phyloP scores from a whole-genome alignment of 2,888 invertebrate genomes.

The Stenichneumon culpator region DNA sequence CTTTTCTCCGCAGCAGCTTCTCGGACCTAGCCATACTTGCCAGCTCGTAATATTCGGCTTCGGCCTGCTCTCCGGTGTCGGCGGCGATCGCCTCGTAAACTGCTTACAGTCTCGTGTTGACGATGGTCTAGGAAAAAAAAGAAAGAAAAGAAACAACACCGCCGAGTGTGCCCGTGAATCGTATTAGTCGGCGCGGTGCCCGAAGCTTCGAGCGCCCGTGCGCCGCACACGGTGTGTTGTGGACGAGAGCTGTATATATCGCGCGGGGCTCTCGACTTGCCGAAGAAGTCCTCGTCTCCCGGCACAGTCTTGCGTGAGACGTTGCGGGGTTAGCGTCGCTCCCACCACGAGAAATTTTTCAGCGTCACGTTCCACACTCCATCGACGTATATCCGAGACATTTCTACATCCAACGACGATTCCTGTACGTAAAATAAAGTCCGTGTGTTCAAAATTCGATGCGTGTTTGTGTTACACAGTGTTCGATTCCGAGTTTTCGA shows the following conservation, averaged over 20 bases:
- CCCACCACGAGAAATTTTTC: conserved; percentile 4
- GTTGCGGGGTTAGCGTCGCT: conserved; percentile 54
- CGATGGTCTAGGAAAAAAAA: neutral
- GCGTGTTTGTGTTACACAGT: neutral
- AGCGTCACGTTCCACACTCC: neutral
- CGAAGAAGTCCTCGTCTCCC: conserved; percentile 66
- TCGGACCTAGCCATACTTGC: neutral
- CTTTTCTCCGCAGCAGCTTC: neutral
- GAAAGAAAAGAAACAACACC: too few relatives aligned
- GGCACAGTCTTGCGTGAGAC: conserved; percentile 67
- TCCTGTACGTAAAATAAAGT: neutral
- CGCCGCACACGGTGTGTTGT: neutral
- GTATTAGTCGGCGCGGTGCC: neutral
- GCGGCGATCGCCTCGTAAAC: neutral
- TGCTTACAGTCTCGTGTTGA: neutral
- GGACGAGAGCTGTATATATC: conserved; percentile 9
- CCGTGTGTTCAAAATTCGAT: neutral
- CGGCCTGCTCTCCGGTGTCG: neutral
- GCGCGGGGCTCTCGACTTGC: conserved; percentile 42
- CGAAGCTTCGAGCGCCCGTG: neutral
- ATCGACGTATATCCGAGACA: neutral
- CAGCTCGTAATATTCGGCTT: neutral
- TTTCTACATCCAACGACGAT: neutral
- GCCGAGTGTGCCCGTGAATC: neutral
- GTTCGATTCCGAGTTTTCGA: neutral